These are phyloP conservation scores for Ditula angustiorana DNA, from an alignment of 2,888 invertebrate species.

Conservation along the genomic window DNA sequence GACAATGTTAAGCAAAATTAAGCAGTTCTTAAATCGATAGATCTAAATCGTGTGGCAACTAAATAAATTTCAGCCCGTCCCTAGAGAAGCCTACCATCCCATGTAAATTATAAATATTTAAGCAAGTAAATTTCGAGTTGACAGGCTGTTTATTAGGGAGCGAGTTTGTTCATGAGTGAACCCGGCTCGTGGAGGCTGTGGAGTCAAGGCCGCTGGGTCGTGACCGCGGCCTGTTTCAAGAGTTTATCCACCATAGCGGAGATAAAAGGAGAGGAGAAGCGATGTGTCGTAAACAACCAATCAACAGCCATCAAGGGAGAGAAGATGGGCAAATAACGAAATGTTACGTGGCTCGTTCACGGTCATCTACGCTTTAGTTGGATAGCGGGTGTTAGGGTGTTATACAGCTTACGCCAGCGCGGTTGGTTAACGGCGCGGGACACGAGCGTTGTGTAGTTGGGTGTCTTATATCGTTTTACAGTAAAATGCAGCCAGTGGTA, in stretches of 20 bases:
- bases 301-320: neutral
- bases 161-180: conserved; percentile 9
- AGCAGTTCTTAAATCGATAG: neutral
- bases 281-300: neutral
- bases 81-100: neutral
- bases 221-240: conserved; percentile 61
- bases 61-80: neutral
- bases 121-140: conserved; percentile 1
- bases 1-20: neutral
- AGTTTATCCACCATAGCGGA: neutral
- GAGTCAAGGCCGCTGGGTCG: conserved; percentile 81
- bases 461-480: too few relatives aligned
- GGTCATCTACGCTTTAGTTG: too few relatives aligned
- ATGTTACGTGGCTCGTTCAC: too few relatives aligned
- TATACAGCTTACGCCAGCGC: too few relatives aligned
- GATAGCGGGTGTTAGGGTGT: too few relatives aligned
- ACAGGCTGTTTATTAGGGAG: conserved; percentile 5
- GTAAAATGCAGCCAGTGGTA: too few relatives aligned
- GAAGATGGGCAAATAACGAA: too few relatives aligned
- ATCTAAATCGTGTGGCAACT: neutral
- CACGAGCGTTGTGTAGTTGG: too few relatives aligned
- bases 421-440: too few relatives aligned
- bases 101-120: neutral
- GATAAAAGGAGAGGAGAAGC: neutral
- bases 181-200: conserved; percentile 66